Base-by-base conservation (phyloP, 2,797 vertebrate genomes). In the Anguilla anguilla region DNA sequence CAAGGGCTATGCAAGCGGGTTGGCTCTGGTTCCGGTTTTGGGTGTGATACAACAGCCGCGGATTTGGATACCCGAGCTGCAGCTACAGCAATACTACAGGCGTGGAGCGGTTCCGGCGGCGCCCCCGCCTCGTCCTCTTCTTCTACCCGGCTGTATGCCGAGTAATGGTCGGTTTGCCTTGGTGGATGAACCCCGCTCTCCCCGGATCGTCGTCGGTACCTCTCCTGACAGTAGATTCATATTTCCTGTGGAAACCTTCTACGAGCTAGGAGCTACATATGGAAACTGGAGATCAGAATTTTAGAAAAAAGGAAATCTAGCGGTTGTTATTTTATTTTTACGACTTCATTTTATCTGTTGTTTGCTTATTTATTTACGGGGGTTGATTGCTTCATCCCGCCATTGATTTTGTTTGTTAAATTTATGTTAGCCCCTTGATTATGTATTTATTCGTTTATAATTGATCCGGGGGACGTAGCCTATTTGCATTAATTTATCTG, bases 281-380 rank as follows among this genome's bases (percentile, higher is more conserved):
- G 96, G 96, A 96, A 96, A 95, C 96, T 94, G 96, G 95, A 94
- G 96, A 96, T 90, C 96, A 94, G 89, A 96, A 96, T 96, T 96
- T 97, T 96, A 96, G 95, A 89, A 96, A 96, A 95, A 97, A 95
- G 94, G 90, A 93, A 94, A 95, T 94, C 92, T 91, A 91, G 93
- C 92, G 87, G 90, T 94, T 85, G 89, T 82, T 81, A 49, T 81
- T 87, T 87, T 35, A 84, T 87, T 90, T 89, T 89, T 82, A 51
- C 79, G 79, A 82, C 79, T 82, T 82, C 43, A 67, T 84, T 69
- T 83, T 51, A 53, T 72, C 61, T 89, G 64, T 91, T 87, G 90
- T 92, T 89, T 88, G 91, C 93, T 92, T 22, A 91, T 93, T 90
- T 69, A 84, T 89, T 67, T 79, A 51, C 87, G 91, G 85, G 92